These are phyloP conservation scores for Etheostoma spectabile DNA, from an alignment of 2,113 vertebrate genomes.

Conservation along the genomic window DNA sequence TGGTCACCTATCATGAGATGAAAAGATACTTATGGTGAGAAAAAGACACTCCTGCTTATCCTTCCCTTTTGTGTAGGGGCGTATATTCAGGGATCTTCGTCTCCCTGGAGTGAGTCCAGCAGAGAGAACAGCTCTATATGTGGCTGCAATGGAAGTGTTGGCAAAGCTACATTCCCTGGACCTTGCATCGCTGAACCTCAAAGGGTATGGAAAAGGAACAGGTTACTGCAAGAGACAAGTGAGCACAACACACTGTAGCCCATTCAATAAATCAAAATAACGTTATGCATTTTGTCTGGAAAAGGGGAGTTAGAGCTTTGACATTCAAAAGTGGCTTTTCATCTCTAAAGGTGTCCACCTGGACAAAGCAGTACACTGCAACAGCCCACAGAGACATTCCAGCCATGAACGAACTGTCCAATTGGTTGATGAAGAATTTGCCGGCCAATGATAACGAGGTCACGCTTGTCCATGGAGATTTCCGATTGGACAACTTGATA, in stretches of 20 bases:
- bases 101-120: constrained; percentile 86
- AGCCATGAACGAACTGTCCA: constrained; percentile 88
- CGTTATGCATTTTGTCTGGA: neutral
- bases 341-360: constrained; percentile 88
- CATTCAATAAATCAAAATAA: neutral
- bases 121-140: constrained; percentile 90
- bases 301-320: neutral
- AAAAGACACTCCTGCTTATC: neutral
- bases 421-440: constrained; percentile 90
- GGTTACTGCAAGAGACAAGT: constrained; percentile 95
- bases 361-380: constrained; percentile 93
- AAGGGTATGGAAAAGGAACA: constrained; percentile 86
- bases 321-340: neutral
- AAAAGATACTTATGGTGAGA: neutral
- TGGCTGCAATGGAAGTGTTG: constrained; percentile 88
- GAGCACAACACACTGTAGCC: neutral
- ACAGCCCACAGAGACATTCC: constrained; percentile 88
- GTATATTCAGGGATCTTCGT: constrained; percentile 89
- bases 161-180: constrained; percentile 89
- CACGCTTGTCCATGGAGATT: constrained; percentile 92
- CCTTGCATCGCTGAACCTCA: constrained; percentile 83
- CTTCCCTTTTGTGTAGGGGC: constrained; percentile 82
- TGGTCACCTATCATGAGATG: neutral
- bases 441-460: constrained; percentile 88
- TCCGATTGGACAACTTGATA: constrained; percentile 91